phyloP scores from a whole-genome alignment of 1,140 invertebrate genomes.

The Lasioglossum baleicum region DNA sequence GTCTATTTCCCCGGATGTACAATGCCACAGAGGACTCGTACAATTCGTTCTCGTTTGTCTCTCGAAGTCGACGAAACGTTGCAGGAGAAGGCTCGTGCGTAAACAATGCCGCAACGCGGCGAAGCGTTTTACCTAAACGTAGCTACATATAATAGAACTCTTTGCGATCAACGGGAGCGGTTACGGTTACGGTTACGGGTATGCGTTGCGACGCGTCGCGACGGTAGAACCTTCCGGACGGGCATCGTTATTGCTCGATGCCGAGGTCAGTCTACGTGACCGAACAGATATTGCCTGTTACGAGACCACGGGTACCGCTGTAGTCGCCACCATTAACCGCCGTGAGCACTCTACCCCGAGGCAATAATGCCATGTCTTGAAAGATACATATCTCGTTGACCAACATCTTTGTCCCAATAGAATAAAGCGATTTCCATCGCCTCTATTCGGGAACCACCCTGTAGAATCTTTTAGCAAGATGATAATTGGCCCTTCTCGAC shows the following conservation, averaged over 20 bases:
- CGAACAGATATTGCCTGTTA: constrained; percentile 74
- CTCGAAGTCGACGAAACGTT: too few species aligned
- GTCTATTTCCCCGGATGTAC: too few species aligned
- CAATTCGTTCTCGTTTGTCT: too few species aligned
- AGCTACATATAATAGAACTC: too few species aligned
- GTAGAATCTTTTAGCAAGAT: too few species aligned
- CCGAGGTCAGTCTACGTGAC: constrained; percentile 79
- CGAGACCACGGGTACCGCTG: constrained; percentile 57
- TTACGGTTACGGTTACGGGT: too few species aligned
- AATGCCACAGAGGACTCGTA: too few species aligned
- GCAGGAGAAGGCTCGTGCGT: too few species aligned
- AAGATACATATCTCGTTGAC: constrained; percentile 37
- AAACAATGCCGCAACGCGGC: too few species aligned
- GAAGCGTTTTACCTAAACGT: too few species aligned
- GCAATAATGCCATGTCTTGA: constrained; percentile 69
- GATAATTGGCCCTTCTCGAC: neutral
- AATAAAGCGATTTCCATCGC: constrained; percentile 4
- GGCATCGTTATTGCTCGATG: constrained; percentile 76
- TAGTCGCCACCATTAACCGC: constrained; percentile 69
- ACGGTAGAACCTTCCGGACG: constrained; percentile 72
- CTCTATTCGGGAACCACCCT: neutral
- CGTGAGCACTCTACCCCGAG: constrained; percentile 67
- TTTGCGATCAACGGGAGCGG: too few species aligned
- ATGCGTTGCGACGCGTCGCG: constrained; percentile 20
- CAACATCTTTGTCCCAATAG: constrained; percentile 33